Percentiles rank a stretch among this genome's conserved stretches.
phyloP scores from a whole-genome alignment of 2,888 invertebrate species.

The Leistus spinibarbis region DNA sequence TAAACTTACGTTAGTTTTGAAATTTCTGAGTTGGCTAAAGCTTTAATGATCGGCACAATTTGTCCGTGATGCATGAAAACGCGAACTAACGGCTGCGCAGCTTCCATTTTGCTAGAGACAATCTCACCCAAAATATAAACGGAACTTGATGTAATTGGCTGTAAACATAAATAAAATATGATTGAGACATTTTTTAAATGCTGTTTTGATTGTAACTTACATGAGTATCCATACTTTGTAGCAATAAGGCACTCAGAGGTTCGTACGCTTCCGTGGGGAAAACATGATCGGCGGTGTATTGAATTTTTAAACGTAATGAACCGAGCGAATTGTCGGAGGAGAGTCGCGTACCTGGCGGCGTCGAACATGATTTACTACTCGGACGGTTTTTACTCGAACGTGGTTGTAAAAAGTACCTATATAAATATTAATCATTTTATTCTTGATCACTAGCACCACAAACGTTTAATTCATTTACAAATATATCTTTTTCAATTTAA shows the following conservation, averaged over 20 bases:
- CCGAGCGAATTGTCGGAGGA: constrained; percentile 73
- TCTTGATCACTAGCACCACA: too few relatives aligned
- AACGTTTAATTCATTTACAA: too few relatives aligned
- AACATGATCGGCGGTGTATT: constrained; percentile 89
- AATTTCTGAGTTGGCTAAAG: constrained; percentile 85
- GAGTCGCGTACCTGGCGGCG: constrained; percentile 75
- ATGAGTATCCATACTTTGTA: constrained; percentile 72
- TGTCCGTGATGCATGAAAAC: constrained; percentile 86
- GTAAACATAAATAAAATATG: constrained; percentile 48
- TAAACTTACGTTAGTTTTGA: constrained; percentile 82
- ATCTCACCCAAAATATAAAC: constrained; percentile 87
- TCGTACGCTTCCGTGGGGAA: constrained; percentile 83
- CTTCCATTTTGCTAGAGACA: constrained; percentile 84
- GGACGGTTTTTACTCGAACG: constrained; percentile 68
- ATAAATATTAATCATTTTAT: too few relatives aligned
- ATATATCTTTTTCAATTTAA: too few relatives aligned
- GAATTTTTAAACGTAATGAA: constrained; percentile 82
- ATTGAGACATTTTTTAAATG: not conserved
- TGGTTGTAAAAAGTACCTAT: constrained; percentile 79
- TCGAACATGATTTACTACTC: constrained; percentile 66
- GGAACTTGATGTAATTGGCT: constrained; percentile 80
- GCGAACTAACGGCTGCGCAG: constrained; percentile 86
- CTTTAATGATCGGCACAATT: constrained; percentile 82
- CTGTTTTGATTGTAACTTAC: constrained; percentile 53
- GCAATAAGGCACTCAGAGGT: constrained; percentile 74